Evolutionary conservation across 1,140 invertebrate species (phyloP).

Genomic region (Camponotus pennsylvanicus): DNA sequence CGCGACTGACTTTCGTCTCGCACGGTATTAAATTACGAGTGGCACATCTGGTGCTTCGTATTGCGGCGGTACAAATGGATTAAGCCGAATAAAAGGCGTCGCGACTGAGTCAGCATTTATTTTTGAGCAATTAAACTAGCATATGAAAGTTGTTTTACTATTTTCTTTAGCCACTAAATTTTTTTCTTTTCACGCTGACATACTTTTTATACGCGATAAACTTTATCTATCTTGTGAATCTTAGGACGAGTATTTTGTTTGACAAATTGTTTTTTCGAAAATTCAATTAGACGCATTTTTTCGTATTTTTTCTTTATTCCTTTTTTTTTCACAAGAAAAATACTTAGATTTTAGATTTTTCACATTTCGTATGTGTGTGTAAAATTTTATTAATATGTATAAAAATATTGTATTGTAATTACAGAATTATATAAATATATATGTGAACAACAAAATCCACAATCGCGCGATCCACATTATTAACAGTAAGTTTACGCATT

Average conservation of each 20-base stretch:
- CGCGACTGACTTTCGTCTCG: constrained; percentile 20
- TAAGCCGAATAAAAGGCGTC: constrained; percentile 67
- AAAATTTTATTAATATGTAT: constrained; percentile 5
- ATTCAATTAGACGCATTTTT: not conserved
- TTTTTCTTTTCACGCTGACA: no score
- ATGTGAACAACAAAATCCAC: not conserved
- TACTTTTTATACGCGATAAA: not conserved
- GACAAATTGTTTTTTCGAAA: not conserved
- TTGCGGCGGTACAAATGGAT: constrained; percentile 65
- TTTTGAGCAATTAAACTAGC: constrained; percentile 75
- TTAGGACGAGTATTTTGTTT: not conserved
- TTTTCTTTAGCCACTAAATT: not conserved
- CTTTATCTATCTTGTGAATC: not conserved
- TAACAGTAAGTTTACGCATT: not conserved
- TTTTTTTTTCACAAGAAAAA: not conserved
- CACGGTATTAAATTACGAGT: constrained; percentile 29
- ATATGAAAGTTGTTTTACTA: constrained; percentile 4
- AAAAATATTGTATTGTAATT: not conserved
- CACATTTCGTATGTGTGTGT: not conserved
- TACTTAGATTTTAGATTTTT: not conserved
- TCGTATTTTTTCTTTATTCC: not conserved
- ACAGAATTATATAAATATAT: not conserved
- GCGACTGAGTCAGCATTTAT: constrained; percentile 73
- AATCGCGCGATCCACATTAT: not conserved
- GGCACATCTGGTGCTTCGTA: constrained; percentile 35